These are phyloP conservation scores for Oreotragus oreotragus DNA, from an alignment of 2,113 vertebrate genomes.

Conservation along the genomic window DNA sequence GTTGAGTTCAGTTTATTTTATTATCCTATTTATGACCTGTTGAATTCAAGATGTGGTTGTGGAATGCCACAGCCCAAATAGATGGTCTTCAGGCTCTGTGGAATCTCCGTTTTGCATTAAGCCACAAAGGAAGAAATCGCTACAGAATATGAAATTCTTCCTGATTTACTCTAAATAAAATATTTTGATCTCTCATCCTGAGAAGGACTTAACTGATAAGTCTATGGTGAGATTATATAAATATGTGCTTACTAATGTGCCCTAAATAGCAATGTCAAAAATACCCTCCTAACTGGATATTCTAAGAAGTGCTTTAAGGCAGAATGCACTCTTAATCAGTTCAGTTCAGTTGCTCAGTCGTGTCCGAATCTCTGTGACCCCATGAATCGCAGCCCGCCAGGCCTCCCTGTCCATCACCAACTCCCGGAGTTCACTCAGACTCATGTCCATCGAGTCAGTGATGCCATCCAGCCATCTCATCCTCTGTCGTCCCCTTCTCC, in stretches of 20 bases:
- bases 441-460: no score
- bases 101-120: not conserved
- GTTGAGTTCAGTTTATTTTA: not conserved
- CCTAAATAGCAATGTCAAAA: not conserved
- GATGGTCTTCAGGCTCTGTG: not conserved
- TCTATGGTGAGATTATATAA: not conserved
- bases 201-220: not conserved
- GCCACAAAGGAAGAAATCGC: not conserved
- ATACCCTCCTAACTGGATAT: not conserved
- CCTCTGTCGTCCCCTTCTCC: no score
- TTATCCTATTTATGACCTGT: constrained; percentile 10
- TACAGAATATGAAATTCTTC: not conserved
- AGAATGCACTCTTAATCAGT: not conserved
- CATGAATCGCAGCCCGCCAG: no score
- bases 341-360: no score
- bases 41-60: not conserved
- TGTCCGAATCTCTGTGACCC: no score
- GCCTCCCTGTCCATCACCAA: no score
- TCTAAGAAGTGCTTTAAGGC: constrained; percentile 16
- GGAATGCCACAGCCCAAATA: not conserved
- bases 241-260: not conserved
- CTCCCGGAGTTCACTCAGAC: no score
- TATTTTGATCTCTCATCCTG: not conserved
- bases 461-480: no score
- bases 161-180: not conserved